Evolutionary conservation across 2,888 invertebrate genomes (phyloP).

Genomic region (Tetragonula carbonaria): DNA sequence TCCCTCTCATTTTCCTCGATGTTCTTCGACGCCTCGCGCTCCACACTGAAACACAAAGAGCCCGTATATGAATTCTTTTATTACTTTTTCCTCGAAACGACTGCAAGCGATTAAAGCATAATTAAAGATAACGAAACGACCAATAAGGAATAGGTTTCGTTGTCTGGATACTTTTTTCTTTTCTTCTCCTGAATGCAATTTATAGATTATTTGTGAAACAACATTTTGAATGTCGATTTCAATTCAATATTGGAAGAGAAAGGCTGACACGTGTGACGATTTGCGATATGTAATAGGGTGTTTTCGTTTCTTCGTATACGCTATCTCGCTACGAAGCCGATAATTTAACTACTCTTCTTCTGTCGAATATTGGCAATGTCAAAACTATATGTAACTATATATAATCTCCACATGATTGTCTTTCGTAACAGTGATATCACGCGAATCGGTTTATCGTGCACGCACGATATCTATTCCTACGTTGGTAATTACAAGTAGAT

Average conservation of each 20-base stretch:
- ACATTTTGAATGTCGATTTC: neutral
- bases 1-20: constrained; percentile 82
- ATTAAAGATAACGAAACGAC: neutral
- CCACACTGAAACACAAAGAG: constrained; percentile 73
- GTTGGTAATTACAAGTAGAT: constrained; percentile 45
- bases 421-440: constrained; percentile 53
- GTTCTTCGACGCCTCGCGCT: constrained; percentile 82
- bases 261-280: neutral
- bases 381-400: constrained; percentile 36
- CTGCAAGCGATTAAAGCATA: neutral
- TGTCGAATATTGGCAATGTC: constrained; percentile 28
- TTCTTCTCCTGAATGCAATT: neutral
- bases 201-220: constrained; percentile 30
- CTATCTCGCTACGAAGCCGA: neutral
- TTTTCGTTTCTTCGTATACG: neutral
- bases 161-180: neutral
- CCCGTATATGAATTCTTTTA: neutral
- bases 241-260: neutral
- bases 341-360: neutral
- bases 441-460: constrained; percentile 32
- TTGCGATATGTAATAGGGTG: neutral
- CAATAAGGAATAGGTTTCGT: neutral
- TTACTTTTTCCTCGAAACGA: neutral
- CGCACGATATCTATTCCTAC: constrained; percentile 19
- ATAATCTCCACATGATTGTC: constrained; percentile 30